Evolutionary conservation across 2,797 vertebrate species (phyloP).

Genomic region (Gastrophryne carolinensis): DNA sequence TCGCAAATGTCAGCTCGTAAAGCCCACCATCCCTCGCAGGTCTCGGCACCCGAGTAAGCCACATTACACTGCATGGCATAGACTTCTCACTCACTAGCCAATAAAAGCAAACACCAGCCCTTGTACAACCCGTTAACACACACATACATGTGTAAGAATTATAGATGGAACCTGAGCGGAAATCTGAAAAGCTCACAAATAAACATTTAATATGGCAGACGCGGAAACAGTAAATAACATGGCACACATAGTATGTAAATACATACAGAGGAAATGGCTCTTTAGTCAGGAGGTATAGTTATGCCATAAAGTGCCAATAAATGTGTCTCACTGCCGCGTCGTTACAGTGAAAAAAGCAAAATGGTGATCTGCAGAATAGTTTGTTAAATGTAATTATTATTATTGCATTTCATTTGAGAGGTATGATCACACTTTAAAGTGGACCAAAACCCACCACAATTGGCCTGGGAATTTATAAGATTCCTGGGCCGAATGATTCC

Average conservation of each 20-base stretch:
- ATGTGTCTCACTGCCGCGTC: no score
- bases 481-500: no score
- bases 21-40: constrained; percentile 35
- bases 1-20: constrained; percentile 33
- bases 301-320: no score
- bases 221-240: neutral
- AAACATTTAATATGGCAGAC: constrained; percentile 7
- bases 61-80: neutral
- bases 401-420: no score
- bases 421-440: no score
- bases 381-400: no score
- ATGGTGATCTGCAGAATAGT: no score
- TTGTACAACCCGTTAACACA: neutral
- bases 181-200: neutral
- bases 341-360: no score
- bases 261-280: neutral
- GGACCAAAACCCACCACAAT: no score
- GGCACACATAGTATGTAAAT: neutral
- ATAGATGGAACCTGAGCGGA: neutral
- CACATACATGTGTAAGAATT: neutral
- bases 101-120: constrained; percentile 5
- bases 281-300: no score
- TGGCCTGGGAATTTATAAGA: no score
- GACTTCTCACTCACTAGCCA: neutral
- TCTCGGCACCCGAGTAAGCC: neutral